These are phyloP conservation scores for Agrotis clavis DNA, from an alignment of 2,888 invertebrate genomes.

Conservation along the genomic window DNA sequence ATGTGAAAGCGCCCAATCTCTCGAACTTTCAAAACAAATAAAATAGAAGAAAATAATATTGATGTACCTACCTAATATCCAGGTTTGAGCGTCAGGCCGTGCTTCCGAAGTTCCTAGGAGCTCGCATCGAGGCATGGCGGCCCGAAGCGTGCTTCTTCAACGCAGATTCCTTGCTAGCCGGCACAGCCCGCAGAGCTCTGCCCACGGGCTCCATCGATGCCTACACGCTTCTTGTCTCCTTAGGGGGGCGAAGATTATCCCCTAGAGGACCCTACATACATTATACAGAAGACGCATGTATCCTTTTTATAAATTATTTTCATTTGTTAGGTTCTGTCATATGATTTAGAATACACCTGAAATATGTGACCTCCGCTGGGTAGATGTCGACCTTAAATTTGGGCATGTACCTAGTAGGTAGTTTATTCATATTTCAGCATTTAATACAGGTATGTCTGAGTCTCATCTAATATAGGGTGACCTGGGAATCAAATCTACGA, in stretches of 20 bases:
- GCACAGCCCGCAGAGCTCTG: conserved; percentile 96
- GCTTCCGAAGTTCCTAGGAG: conserved; percentile 97
- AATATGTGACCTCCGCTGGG: too few relatives aligned
- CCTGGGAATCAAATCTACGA: too few relatives aligned
- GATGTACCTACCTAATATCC: too few relatives aligned
- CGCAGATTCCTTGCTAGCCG: conserved; percentile 96
- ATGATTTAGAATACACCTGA: not conserved
- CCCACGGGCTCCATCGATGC: conserved; percentile 95
- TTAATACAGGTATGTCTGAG: too few relatives aligned
- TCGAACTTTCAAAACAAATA: too few relatives aligned
- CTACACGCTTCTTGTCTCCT: conserved; percentile 97
- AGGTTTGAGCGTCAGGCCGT: conserved; percentile 98
- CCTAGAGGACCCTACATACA: conserved; percentile 94
- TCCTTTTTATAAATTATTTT: conserved; percentile 89
- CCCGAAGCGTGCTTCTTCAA: conserved; percentile 97
- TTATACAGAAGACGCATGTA: conserved; percentile 99
- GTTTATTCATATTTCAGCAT: too few relatives aligned
- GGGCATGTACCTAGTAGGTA: too few relatives aligned
- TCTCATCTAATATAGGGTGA: too few relatives aligned
- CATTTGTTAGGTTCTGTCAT: not conserved
- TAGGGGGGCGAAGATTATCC: conserved; percentile 96
- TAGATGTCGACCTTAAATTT: too few relatives aligned
- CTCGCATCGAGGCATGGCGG: conserved; percentile 97
- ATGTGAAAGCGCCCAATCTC: too few relatives aligned
- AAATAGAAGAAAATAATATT: too few relatives aligned